A percentile compares a stretch with the other conserved stretches of the same genome.
Conservation (phyloP, 2,113 vertebrate species). For the Desmodus rotundus region DNA sequence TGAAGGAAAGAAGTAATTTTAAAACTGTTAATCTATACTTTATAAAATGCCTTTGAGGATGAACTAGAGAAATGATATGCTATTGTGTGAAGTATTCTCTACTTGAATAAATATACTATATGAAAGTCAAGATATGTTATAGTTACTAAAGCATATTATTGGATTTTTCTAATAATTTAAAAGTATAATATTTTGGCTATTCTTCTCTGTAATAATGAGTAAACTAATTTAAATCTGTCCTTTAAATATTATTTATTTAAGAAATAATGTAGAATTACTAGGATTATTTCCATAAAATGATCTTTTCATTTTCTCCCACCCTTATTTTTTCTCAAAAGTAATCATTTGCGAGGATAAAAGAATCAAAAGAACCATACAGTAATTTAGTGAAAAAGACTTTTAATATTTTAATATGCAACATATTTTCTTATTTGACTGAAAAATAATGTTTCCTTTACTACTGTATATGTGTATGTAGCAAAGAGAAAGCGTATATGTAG, state of each 20-base stretch:
- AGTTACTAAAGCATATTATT: background rate
- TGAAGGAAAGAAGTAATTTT: slow-evolving; percentile 19
- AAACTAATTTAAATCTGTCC: background rate
- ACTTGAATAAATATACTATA: background rate
- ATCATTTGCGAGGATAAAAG: background rate
- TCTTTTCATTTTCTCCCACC: background rate
- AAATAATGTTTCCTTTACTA: background rate
- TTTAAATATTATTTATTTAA: background rate
- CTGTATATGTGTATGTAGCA: background rate
- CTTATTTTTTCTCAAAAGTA: background rate
- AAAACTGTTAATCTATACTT: background rate
- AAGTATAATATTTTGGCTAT: background rate
- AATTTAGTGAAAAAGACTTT: background rate
- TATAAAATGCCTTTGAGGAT: background rate
- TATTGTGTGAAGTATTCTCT: background rate
- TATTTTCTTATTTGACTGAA: background rate
- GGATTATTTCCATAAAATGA: background rate
- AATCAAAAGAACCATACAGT: background rate
- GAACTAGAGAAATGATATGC: background rate
- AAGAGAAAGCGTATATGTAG: background rate
- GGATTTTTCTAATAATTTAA: background rate
- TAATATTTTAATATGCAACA: background rate
- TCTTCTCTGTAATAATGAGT: background rate
- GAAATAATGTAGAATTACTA: background rate
- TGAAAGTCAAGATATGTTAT: background rate